These are phyloP conservation scores for Morone saxatilis DNA, from an alignment of 2,113 vertebrate species.

Conservation along the genomic window DNA sequence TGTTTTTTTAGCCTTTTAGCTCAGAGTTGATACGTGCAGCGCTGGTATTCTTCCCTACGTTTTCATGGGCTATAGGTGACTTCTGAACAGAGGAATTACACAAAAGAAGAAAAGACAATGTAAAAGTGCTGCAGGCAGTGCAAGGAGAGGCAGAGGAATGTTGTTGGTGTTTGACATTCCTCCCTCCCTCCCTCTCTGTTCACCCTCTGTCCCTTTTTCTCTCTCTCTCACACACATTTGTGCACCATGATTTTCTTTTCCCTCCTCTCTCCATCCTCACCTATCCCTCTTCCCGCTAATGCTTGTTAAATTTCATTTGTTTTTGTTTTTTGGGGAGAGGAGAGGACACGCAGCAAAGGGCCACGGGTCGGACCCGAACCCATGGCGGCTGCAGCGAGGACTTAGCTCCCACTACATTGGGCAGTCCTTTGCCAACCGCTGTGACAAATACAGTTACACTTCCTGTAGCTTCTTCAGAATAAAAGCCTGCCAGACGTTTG, in stretches of 20 bases:
- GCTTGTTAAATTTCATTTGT: background rate
- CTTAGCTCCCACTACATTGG: too few species aligned
- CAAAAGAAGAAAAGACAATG: slow-evolving; percentile 80
- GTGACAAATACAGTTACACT: slow-evolving; percentile 2
- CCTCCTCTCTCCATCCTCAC: slow-evolving; percentile 12
- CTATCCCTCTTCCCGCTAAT: background rate
- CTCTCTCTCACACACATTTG: slow-evolving; percentile 27
- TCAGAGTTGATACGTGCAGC: slow-evolving; percentile 26
- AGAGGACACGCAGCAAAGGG: too few species aligned
- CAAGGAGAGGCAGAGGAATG: slow-evolving; percentile 85
- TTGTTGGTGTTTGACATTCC: slow-evolving; percentile 88
- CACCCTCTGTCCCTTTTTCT: slow-evolving; percentile 32
- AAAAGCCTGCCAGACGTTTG: slow-evolving; percentile 25
- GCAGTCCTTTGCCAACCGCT: background rate
- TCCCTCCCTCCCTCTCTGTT: slow-evolving; percentile 68
- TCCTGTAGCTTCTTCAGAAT: slow-evolving; percentile 6
- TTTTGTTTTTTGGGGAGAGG: too few species aligned
- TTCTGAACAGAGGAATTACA: slow-evolving; percentile 66
- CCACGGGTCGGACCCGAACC: too few species aligned
- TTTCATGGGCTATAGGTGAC: slow-evolving; percentile 58
- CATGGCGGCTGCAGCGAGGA: too few species aligned
- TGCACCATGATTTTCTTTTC: slow-evolving; percentile 28
- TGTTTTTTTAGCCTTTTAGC: background rate
- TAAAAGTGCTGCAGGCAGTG: slow-evolving; percentile 80
- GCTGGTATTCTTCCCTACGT: slow-evolving; percentile 38